Conservation (phyloP, 2,113 vertebrate genomes). For the Thunnus thynnus region DNA sequence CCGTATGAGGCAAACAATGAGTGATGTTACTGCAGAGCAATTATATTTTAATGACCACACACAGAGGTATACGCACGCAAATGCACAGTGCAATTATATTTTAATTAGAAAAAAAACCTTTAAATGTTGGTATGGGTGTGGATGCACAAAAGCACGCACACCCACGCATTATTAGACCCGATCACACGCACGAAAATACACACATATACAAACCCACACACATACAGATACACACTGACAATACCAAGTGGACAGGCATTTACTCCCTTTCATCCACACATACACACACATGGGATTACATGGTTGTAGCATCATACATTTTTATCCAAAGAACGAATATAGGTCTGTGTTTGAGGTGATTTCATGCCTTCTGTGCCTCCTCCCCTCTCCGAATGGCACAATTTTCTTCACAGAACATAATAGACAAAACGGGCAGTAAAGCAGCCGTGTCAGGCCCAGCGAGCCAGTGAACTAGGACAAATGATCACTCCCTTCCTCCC, state of each 20-base stretch:
- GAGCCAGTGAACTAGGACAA: constrained; percentile 52
- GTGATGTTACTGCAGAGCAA: constrained; percentile 19
- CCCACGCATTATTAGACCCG: no score
- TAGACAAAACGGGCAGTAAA: constrained; percentile 45
- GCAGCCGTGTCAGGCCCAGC: constrained; percentile 17
- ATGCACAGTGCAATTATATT: neutral
- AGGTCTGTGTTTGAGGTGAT: constrained; percentile 9
- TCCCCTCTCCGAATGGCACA: constrained; percentile 18
- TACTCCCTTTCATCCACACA: neutral
- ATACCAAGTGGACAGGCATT: neutral
- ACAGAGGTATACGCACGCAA: neutral
- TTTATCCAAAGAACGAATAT: neutral
- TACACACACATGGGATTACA: neutral
- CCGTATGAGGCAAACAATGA: constrained; percentile 36
- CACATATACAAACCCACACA: neutral
- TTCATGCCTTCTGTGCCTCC: constrained; percentile 1
- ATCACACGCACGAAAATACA: no score
- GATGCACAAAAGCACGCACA: neutral
- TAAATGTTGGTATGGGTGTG: neutral
- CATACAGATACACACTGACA: neutral
- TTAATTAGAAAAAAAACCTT: constrained; percentile 15
- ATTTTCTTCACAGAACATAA: constrained; percentile 40
- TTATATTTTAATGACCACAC: constrained; percentile 44
- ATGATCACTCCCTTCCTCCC: constrained; percentile 21
- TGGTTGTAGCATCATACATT: neutral